A percentile compares a stretch with the other conserved stretches of the same genome.
Conservation (phyloP, 2,797 vertebrate species). For the Falco columbarius region DNA sequence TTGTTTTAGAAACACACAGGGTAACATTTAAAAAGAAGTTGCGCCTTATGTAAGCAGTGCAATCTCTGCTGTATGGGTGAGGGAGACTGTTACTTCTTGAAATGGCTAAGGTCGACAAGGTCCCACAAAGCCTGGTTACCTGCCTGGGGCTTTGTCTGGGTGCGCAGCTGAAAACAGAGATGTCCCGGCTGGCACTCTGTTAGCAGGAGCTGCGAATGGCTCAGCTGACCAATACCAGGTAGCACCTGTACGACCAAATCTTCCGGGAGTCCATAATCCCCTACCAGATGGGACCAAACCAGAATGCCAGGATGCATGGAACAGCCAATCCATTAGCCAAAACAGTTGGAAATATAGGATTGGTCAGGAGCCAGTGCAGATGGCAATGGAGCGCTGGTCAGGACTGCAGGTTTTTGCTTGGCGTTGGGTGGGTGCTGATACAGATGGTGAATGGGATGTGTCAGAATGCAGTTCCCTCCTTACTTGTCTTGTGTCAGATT, state of each 20-base stretch:
- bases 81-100: neutral
- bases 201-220: neutral
- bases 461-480: neutral
- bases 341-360: neutral
- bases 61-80: neutral
- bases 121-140: accelerated
- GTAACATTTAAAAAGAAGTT: neutral
- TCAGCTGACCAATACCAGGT: neutral
- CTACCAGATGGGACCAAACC: neutral
- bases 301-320: neutral
- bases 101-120: accelerated
- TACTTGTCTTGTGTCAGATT: neutral
- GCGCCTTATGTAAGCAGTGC: neutral
- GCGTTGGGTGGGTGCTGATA: accelerated
- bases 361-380: neutral
- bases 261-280: neutral
- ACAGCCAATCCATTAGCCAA: neutral
- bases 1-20: neutral
- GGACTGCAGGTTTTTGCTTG: neutral
- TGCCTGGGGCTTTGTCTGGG: neutral
- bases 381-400: neutral
- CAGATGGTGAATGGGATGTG: neutral
- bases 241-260: neutral
- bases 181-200: neutral
- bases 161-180: neutral